Percentiles rank a stretch among this genome's conserved stretches.
These are phyloP conservation scores for Schizaphis graminum DNA, from an alignment of 2,888 invertebrate genomes.

Conservation along the genomic window DNA sequence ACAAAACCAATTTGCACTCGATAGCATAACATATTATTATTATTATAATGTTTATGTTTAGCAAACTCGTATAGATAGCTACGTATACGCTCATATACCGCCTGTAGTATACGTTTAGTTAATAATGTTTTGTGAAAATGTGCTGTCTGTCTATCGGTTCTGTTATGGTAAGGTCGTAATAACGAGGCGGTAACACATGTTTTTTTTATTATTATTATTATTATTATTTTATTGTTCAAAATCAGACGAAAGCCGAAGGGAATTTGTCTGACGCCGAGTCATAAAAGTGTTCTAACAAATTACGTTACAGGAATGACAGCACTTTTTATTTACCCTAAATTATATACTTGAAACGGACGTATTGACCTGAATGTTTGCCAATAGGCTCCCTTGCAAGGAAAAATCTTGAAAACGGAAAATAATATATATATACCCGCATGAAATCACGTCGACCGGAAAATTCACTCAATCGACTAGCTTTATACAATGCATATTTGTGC, in stretches of 20 bases:
- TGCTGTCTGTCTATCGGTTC: background rate
- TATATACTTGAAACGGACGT: slow-evolving; percentile 28
- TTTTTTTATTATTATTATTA: background rate
- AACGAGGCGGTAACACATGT: background rate
- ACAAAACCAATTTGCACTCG: background rate
- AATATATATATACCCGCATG: background rate
- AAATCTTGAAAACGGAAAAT: background rate
- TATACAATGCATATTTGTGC: background rate
- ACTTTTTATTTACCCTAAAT: slow-evolving; percentile 27
- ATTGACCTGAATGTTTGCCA: slow-evolving; percentile 37
- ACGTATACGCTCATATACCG: too few relatives aligned
- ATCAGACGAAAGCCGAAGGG: slow-evolving; percentile 34
- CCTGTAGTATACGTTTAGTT: background rate
- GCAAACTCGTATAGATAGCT: too few relatives aligned
- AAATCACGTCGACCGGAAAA: slow-evolving; percentile 35
- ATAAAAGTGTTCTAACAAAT: slow-evolving; percentile 37
- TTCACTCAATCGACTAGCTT: slow-evolving; percentile 10
- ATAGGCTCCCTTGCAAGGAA: background rate
- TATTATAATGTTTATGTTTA: background rate
- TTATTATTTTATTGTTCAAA: slow-evolving; percentile 23
- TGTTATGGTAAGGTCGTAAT: background rate
- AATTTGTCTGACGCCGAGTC: slow-evolving; percentile 5
- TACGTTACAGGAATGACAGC: slow-evolving; percentile 33
- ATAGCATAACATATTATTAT: background rate
- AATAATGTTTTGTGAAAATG: background rate